These are phyloP conservation scores for Aviceda subcristata DNA, from an alignment of 2,113 vertebrate species.

Conservation along the genomic window DNA sequence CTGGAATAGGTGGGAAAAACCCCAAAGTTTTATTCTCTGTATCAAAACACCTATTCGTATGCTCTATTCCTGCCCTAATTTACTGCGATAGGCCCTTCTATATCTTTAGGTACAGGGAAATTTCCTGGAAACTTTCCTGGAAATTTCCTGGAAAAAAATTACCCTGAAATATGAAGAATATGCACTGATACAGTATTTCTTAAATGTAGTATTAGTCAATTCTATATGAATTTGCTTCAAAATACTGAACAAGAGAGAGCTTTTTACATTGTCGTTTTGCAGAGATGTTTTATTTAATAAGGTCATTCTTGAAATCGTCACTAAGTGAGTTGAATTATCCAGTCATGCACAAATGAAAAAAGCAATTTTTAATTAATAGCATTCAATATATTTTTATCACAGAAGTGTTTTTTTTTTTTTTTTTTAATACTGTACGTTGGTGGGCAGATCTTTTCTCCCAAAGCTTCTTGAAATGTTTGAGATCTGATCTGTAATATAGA, in stretches of 20 bases:
- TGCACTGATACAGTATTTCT: neutral
- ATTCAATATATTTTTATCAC: neutral
- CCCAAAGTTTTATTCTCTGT: rapidly evolving
- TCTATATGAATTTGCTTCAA: neutral
- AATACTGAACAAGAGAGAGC: neutral
- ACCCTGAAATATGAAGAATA: neutral
- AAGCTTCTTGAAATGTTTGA: neutral
- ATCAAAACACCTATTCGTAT: neutral
- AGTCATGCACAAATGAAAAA: neutral
- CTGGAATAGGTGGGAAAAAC: neutral
- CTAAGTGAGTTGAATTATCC: neutral
- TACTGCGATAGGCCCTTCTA: neutral
- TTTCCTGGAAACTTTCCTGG: neutral
- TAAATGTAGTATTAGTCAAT: neutral
- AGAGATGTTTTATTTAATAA: neutral
- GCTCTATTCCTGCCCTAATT: neutral
- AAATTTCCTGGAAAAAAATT: neutral
- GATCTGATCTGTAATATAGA: neutral
- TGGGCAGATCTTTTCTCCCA: neutral
- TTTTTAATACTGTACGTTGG: neutral
- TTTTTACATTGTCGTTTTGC: neutral
- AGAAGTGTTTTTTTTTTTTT: neutral
- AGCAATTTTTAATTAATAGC: neutral
- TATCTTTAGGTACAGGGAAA: neutral
- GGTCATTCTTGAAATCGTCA: neutral